phyloP scores from a whole-genome alignment of 53 echinoderm and acorn worm species.

The Echinarachnius parma region DNA sequence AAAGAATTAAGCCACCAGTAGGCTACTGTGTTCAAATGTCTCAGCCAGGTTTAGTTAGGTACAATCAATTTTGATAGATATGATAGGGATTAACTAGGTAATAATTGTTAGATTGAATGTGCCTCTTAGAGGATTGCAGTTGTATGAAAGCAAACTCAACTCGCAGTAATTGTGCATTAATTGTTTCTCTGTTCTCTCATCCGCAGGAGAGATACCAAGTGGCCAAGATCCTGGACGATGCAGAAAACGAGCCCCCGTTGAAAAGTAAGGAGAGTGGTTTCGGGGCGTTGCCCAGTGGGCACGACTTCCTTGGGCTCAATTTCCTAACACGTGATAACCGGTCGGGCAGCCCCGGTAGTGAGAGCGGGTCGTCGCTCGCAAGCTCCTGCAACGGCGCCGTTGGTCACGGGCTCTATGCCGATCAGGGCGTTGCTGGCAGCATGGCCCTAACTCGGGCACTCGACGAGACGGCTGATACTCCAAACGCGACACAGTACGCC shows the following conservation, averaged over 20 bases:
- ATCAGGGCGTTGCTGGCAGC: too few relatives aligned
- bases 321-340: slow-evolving; percentile 32
- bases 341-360: neutral
- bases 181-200: neutral
- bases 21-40: too few relatives aligned
- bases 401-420: slow-evolving; percentile 22
- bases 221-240: slow-evolving; percentile 77
- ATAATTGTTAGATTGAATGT: too few relatives aligned
- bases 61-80: too few relatives aligned
- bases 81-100: too few relatives aligned
- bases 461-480: slow-evolving; percentile 5
- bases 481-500: slow-evolving; percentile 31
- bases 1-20: too few relatives aligned
- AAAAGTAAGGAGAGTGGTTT: slow-evolving; percentile 64
- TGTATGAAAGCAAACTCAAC: neutral
- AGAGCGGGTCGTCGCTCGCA: slow-evolving; percentile 7
- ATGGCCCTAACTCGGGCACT: neutral
- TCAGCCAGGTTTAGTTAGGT: too few relatives aligned
- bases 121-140: neutral
- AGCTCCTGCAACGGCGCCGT: slow-evolving; percentile 24
- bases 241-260: slow-evolving; percentile 60
- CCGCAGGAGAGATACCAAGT: slow-evolving; percentile 89
- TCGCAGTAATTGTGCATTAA: neutral
- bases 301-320: slow-evolving; percentile 57
- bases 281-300: slow-evolving; percentile 13